phyloP scores from a whole-genome alignment of 2,113 vertebrate species.

The Tiliqua scincoides region DNA sequence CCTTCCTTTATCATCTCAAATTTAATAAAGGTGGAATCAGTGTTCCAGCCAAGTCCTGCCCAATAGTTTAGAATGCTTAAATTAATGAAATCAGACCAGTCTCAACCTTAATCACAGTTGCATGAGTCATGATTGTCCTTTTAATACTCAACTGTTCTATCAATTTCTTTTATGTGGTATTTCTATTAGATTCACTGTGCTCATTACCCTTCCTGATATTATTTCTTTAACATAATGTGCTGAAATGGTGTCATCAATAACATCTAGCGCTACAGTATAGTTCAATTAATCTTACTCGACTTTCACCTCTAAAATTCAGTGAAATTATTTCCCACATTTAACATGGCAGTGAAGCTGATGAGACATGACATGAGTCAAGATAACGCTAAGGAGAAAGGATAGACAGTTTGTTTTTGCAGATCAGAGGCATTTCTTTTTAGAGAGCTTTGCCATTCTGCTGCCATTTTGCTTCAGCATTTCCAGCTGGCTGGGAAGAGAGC shows the following conservation, averaged over 20 bases:
- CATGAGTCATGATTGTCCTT: background rate
- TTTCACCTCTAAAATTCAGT: background rate
- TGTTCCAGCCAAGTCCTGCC: background rate
- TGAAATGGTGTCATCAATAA: conserved; percentile 16
- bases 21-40: background rate
- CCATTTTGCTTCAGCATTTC: background rate
- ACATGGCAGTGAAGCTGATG: background rate
- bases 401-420: background rate
- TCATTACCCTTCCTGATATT: conserved; percentile 16
- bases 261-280: background rate
- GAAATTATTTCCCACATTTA: conserved; percentile 16
- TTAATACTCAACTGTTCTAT: conserved; percentile 8
- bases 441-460: background rate
- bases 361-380: background rate
- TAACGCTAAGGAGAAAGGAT: conserved; percentile 9
- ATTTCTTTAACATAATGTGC: conserved; percentile 14
- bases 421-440: background rate
- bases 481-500: background rate
- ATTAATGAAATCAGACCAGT: conserved; percentile 8
- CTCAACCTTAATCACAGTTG: background rate
- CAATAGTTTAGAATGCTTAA: background rate
- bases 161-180: conserved; percentile 22
- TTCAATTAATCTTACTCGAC: conserved; percentile 10
- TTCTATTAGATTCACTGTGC: background rate
- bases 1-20: background rate